phyloP scores from a whole-genome alignment of 2,888 invertebrate species.

The Ceraclea dissimilis region DNA sequence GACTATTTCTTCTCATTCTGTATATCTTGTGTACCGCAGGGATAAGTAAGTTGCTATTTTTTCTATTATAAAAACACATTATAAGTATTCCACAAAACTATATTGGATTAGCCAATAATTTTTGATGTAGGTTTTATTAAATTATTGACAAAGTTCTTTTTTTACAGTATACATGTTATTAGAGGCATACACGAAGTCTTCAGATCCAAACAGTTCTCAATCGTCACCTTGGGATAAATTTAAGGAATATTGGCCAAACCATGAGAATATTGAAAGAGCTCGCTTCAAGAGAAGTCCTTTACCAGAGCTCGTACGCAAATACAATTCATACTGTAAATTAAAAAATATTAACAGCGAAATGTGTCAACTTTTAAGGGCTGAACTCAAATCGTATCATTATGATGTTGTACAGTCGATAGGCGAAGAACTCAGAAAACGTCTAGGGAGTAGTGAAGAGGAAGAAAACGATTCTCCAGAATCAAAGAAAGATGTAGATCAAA shows the following conservation, averaged over 20 bases:
- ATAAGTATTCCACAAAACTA: too few species aligned
- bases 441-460: background rate
- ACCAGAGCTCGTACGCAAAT: slow-evolving; percentile 5
- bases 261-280: background rate
- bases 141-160: too few species aligned
- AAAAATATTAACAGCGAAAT: slow-evolving; percentile 5
- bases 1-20: too few species aligned
- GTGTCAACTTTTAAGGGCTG: slow-evolving; percentile 1
- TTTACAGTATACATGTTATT: background rate
- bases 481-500: background rate
- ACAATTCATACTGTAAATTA: slow-evolving; percentile 10
- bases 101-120: too few species aligned
- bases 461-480: background rate
- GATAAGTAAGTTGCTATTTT: too few species aligned
- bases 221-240: background rate
- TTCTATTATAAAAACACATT: too few species aligned
- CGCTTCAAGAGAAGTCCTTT: slow-evolving; percentile 19
- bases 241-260: background rate
- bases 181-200: background rate
- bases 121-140: too few species aligned
- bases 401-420: background rate
- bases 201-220: background rate
- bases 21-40: too few species aligned
- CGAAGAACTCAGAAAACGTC: background rate
- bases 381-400: background rate